phyloP scores from a whole-genome alignment of 2,797 vertebrate genomes.

The Ctenopoma multispine region DNA sequence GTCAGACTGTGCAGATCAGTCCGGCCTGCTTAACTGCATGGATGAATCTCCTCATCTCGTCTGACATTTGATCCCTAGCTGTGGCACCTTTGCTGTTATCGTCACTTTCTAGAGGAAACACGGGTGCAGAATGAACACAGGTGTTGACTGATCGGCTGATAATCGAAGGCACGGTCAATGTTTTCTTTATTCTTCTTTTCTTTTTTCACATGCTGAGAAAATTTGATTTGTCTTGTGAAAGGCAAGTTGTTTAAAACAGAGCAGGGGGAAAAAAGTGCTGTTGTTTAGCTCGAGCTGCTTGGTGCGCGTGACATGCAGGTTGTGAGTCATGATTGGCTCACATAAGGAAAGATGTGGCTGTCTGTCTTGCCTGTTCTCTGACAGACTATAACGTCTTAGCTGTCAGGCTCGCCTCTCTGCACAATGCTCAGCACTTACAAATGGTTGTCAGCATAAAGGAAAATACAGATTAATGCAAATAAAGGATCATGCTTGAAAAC shows the following conservation, averaged over 20 bases:
- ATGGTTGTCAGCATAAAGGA: slow-evolving; percentile 41
- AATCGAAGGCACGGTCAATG: not conserved
- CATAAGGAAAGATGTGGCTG: slow-evolving; percentile 42
- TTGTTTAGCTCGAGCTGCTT: slow-evolving; percentile 23
- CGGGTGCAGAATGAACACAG: not conserved
- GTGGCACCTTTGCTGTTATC: slow-evolving; percentile 12
- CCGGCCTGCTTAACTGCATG: not conserved
- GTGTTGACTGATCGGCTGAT: slow-evolving; percentile 8
- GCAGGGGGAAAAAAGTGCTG: not conserved
- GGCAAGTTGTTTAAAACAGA: slow-evolving; percentile 22
- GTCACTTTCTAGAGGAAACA: not conserved
- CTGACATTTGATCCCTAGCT: slow-evolving; percentile 45
- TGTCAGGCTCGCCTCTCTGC: slow-evolving; percentile 48
- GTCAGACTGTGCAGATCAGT: slow-evolving; percentile 9
- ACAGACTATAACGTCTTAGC: slow-evolving; percentile 50
- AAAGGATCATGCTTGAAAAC: slow-evolving; percentile 25
- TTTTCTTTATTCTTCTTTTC: too few relatives aligned
- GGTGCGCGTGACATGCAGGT: slow-evolving; percentile 29
- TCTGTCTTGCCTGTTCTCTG: slow-evolving; percentile 33
- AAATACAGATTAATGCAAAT: slow-evolving; percentile 54
- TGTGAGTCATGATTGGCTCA: slow-evolving; percentile 51
- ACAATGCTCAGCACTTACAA: slow-evolving; percentile 39
- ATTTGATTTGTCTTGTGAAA: slow-evolving; percentile 13
- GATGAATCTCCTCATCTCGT: slow-evolving; percentile 18
- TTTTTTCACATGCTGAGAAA: slow-evolving; percentile 1